These are phyloP conservation scores for Xanthia icteritia DNA, from an alignment of 2,888 invertebrate genomes.

Conservation along the genomic window DNA sequence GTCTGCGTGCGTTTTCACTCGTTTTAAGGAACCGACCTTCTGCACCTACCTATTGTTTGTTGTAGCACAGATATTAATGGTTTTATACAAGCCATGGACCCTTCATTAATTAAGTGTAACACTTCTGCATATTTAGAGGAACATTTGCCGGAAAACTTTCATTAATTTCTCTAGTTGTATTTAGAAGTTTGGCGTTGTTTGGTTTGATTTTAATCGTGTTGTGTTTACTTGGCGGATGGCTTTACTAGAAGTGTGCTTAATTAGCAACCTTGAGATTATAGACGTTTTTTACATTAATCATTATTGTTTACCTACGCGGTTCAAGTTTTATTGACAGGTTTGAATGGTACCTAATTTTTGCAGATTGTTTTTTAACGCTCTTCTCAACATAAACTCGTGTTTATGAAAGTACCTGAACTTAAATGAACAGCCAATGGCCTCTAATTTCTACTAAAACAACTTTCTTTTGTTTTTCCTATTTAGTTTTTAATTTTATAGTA, in stretches of 20 bases:
- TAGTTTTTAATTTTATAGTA: no score
- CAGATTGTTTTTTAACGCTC: background rate
- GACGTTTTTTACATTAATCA: background rate
- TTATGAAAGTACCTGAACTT: background rate
- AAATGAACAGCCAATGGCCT: no score
- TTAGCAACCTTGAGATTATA: background rate
- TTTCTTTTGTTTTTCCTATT: no score
- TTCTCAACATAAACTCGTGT: background rate
- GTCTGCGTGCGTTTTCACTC: background rate
- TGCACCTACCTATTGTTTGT: background rate
- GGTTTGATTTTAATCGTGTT: constrained; percentile 29
- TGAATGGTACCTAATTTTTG: no score
- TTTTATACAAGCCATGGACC: constrained; percentile 59
- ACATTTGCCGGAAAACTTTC: constrained; percentile 43
- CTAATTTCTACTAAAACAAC: background rate
- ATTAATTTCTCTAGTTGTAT: constrained; percentile 42
- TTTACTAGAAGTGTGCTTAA: background rate
- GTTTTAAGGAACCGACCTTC: constrained; percentile 1
- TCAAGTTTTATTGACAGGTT: background rate
- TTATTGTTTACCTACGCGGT: background rate
- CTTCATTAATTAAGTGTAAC: constrained; percentile 67
- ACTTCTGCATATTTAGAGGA: constrained; percentile 62
- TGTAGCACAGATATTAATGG: constrained; percentile 77
- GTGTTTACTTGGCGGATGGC: background rate
- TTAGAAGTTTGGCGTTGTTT: constrained; percentile 29